phyloP scores from a whole-genome alignment of 2,113 vertebrate genomes.

The Aythya baeri region DNA sequence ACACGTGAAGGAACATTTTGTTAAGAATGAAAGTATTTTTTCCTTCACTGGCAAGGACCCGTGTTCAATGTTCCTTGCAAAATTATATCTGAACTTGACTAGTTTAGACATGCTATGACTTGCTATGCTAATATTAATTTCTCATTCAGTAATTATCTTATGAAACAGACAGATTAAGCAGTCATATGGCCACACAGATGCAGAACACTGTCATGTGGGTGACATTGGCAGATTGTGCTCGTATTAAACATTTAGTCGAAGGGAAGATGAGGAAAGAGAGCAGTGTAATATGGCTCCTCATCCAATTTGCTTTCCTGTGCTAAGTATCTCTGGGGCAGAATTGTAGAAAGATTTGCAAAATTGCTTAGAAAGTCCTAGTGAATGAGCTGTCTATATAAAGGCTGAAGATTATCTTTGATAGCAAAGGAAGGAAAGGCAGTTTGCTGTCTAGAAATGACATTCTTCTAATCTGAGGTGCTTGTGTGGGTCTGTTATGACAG shows the following conservation, averaged over 20 bases:
- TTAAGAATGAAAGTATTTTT: neutral
- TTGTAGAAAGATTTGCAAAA: neutral
- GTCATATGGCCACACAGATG: conserved; percentile 44
- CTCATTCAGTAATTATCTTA: conserved; percentile 49
- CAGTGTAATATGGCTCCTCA: neutral
- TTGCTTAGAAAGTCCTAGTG: neutral
- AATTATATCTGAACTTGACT: neutral
- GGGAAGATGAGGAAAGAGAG: neutral
- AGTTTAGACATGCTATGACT: neutral
- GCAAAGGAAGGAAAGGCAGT: neutral
- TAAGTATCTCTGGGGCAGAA: neutral
- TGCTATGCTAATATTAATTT: neutral
- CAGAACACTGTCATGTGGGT: conserved; percentile 25
- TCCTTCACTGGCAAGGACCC: neutral
- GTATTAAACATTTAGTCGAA: neutral
- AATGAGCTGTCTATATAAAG: neutral
- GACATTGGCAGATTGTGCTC: conserved; percentile 11
- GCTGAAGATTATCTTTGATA: neutral
- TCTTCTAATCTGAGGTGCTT: neutral
- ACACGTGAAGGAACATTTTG: fast-evolving
- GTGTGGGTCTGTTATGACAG: fast-evolving
- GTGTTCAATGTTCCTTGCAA: neutral
- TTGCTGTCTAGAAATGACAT: neutral
- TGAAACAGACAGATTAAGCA: conserved; percentile 43
- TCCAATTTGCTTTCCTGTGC: neutral